Evolutionary conservation across 2,113 vertebrate genomes (phyloP).

Genomic region (Polypterus senegalus): DNA sequence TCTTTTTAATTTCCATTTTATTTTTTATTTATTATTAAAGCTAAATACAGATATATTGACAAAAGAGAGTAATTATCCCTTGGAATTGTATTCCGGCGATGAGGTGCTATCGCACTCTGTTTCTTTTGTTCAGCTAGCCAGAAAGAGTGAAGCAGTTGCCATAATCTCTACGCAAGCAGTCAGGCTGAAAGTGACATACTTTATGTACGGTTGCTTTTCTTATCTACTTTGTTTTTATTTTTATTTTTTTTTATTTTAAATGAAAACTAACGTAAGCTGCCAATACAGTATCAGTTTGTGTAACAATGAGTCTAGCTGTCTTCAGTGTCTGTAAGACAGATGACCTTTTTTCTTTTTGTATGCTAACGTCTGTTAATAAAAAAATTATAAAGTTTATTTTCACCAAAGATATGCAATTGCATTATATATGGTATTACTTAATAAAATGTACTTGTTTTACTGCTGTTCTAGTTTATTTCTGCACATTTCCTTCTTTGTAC

Average conservation of each 20-base stretch:
- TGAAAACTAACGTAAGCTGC: constrained; percentile 49
- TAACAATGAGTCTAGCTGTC: constrained; percentile 31
- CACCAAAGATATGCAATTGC: constrained; percentile 99
- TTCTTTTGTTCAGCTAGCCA: too few species aligned
- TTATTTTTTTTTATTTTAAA: constrained; percentile 34
- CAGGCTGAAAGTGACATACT: too few species aligned
- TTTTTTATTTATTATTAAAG: neutral
- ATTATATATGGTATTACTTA: constrained; percentile 97
- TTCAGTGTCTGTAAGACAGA: constrained; percentile 52
- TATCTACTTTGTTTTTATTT: constrained; percentile 28
- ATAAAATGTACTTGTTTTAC: constrained; percentile 89
- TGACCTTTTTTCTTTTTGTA: constrained; percentile 88
- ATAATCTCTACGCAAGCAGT: too few species aligned
- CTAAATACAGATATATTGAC: too few species aligned
- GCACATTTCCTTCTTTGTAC: too few species aligned
- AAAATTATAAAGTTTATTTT: constrained; percentile 99
- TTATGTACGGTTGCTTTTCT: too few species aligned
- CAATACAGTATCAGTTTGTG: constrained; percentile 58
- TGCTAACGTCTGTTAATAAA: constrained; percentile 98
- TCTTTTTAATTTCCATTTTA: neutral
- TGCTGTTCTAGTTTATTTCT: constrained; percentile 6
- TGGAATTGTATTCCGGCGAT: too few species aligned
- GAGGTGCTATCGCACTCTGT: too few species aligned
- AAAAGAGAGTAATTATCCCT: too few species aligned
- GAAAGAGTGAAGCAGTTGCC: too few species aligned